phyloP scores from a whole-genome alignment of 2,888 invertebrate species.

The Patella depressa region DNA sequence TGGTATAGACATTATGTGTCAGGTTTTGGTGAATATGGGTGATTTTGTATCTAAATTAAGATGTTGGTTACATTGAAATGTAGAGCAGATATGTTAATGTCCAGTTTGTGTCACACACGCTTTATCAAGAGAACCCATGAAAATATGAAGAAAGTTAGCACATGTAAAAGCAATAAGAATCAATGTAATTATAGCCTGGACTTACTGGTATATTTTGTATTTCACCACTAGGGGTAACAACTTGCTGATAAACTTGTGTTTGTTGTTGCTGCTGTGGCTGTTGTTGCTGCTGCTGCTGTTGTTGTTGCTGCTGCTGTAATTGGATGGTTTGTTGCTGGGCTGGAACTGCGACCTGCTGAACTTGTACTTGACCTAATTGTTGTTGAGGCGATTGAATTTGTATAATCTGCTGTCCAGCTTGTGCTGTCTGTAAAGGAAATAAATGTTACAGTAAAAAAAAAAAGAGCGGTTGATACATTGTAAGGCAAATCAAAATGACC shows the following conservation, averaged over 20 bases:
- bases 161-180: background rate
- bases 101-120: no score
- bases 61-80: no score
- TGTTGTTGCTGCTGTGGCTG: constrained; percentile 35
- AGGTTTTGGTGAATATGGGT: no score
- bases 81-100: no score
- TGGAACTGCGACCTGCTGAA: constrained; percentile 70
- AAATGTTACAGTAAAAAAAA: background rate
- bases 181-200: background rate
- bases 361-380: constrained; percentile 71
- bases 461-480: no score
- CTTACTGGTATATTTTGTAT: constrained; percentile 63
- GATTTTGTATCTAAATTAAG: no score
- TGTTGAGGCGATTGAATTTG: constrained; percentile 41
- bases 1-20: no score
- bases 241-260: constrained; percentile 64
- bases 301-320: constrained; percentile 34
- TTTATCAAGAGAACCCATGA: no score
- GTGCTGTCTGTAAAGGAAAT: constrained; percentile 13
- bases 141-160: no score
- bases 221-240: constrained; percentile 59
- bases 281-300: constrained; percentile 25
- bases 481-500: no score
- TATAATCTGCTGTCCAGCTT: constrained; percentile 41
- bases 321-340: constrained; percentile 31